Evolutionary conservation across 2,113 vertebrate genomes (phyloP).

Genomic region (Gobio gobio): DNA sequence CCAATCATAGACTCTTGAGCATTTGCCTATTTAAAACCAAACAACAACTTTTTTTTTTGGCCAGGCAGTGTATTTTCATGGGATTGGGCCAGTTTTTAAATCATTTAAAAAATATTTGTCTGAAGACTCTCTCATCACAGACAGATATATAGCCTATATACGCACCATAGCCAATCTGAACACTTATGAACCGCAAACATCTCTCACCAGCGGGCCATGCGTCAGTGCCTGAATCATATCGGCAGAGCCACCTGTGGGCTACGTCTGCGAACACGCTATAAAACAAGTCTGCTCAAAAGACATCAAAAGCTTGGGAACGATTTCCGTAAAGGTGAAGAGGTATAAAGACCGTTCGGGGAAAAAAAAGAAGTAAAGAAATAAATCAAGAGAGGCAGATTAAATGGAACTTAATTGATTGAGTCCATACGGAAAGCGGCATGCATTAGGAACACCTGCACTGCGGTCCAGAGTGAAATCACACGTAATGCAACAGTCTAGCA

Average conservation of each 20-base stretch:
- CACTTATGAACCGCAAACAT: constrained; percentile 7
- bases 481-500: neutral
- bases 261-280: neutral
- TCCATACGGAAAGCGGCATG: neutral
- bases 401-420: constrained; percentile 48
- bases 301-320: neutral
- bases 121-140: no score
- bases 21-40: no score
- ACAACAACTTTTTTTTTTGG: no score
- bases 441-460: constrained; percentile 22
- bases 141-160: no score
- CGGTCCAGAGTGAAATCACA: neutral
- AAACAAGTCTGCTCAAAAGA: constrained; percentile 1
- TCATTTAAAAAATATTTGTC: no score
- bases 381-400: constrained; percentile 20
- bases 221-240: constrained; percentile 34
- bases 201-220: neutral
- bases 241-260: neutral
- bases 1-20: no score
- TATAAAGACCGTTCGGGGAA: neutral
- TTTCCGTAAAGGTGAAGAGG: constrained; percentile 12
- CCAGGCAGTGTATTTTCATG: no score
- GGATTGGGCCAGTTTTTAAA: no score
- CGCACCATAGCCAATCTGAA: neutral
- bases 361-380: neutral